Evolutionary conservation across 2,797 vertebrate species (phyloP).

Genomic region (Gambelia wislizenii): DNA sequence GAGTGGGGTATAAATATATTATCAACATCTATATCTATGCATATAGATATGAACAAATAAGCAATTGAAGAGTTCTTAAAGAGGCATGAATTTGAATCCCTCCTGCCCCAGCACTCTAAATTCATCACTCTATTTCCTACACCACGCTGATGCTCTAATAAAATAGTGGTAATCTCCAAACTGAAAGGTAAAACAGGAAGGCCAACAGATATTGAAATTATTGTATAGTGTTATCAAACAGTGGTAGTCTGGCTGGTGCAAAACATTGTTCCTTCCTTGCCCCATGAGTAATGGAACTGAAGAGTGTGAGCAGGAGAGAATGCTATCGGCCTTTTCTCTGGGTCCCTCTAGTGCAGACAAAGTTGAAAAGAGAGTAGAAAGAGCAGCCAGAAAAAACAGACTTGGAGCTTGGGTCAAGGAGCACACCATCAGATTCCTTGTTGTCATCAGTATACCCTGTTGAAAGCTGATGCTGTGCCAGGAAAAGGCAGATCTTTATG

Average conservation of each 20-base stretch:
- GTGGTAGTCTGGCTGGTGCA: background rate
- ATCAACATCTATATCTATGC: too few species aligned
- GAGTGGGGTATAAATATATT: too few species aligned
- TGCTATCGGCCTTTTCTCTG: constrained; percentile 58
- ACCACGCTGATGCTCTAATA: background rate
- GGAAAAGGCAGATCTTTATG: constrained; percentile 69
- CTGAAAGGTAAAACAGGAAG: constrained; percentile 6
- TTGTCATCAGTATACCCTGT: constrained; percentile 69
- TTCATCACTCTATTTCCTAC: background rate
- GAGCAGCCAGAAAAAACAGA: constrained; percentile 63
- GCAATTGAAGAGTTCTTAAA: background rate
- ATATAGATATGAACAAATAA: background rate
- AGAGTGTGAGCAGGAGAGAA: constrained; percentile 57
- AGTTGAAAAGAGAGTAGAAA: constrained; percentile 56
- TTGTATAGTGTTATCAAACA: constrained; percentile 52
- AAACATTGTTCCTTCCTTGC: accelerated
- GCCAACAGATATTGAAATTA: constrained; percentile 37
- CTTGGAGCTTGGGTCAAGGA: constrained; percentile 61
- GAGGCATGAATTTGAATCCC: background rate
- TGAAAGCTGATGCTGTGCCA: constrained; percentile 68
- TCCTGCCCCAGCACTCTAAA: background rate
- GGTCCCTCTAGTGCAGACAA: constrained; percentile 48
- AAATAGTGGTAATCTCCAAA: background rate
- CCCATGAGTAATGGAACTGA: accelerated
- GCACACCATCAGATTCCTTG: constrained; percentile 64